phyloP scores from a whole-genome alignment of 2,797 vertebrate genomes.

The Platalea minor region DNA sequence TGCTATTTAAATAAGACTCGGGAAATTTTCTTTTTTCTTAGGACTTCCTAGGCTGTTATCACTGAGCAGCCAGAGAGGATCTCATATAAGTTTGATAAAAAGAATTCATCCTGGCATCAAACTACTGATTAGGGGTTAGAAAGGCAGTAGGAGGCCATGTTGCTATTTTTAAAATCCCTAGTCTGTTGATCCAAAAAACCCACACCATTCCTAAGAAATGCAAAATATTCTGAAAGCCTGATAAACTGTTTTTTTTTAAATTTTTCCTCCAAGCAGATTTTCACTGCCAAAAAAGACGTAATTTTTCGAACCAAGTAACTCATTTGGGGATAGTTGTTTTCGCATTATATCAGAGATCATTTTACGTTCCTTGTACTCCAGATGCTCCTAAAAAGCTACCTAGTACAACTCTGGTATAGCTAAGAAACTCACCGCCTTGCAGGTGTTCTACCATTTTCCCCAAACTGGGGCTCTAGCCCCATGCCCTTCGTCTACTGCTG shows the following conservation, averaged over 20 bases:
- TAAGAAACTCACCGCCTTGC: neutral
- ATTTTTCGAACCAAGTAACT: neutral
- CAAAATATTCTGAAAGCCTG: neutral
- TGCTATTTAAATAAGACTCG: neutral
- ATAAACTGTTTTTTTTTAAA: neutral
- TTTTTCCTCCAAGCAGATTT: neutral
- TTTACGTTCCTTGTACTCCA: neutral
- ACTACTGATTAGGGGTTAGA: neutral
- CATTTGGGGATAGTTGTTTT: neutral
- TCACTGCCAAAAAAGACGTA: neutral
- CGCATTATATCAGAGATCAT: neutral
- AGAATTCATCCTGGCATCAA: neutral
- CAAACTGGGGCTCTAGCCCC: neutral
- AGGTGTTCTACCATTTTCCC: neutral
- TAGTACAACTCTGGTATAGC: neutral
- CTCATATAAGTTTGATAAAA: neutral
- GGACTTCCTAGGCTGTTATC: neutral
- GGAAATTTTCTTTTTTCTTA: neutral
- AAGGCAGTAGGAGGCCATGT: neutral
- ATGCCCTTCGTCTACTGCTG: neutral
- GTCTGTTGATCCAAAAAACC: neutral
- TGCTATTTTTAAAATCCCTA: constrained; percentile 33
- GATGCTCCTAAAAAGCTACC: neutral
- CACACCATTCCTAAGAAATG: constrained; percentile 9
- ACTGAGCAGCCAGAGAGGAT: neutral